A percentile compares a stretch with the other conserved stretches of the same genome.
phyloP scores from a whole-genome alignment of 2,113 vertebrate species.

The Stictonetta naevosa region DNA sequence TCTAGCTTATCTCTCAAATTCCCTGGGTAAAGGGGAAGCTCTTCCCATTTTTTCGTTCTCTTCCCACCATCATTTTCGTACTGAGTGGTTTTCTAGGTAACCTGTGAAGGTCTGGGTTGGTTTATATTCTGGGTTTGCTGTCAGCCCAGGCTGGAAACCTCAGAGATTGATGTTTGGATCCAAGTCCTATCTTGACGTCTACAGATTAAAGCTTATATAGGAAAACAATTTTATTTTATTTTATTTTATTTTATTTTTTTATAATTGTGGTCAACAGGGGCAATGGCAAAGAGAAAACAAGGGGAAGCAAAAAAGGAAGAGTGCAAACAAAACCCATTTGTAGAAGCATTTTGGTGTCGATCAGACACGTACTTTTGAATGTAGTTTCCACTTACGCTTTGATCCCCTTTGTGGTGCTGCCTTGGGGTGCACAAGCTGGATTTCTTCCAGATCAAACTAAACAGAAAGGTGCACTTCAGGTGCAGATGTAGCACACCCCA shows the following conservation, averaged over 20 bases:
- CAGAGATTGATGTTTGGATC: not conserved
- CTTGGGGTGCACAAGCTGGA: not conserved
- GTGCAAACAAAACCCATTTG: not conserved
- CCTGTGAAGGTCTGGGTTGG: not conserved
- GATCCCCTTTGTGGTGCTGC: not conserved
- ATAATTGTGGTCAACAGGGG: too few species aligned
- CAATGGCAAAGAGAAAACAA: not conserved
- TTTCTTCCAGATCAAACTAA: not conserved
- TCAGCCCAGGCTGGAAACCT: not conserved
- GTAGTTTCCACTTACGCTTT: not conserved
- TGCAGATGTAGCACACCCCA: accelerated
- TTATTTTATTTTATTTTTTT: too few species aligned
- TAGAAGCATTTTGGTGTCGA: not conserved
- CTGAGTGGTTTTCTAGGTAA: not conserved
- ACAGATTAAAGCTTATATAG: not conserved
- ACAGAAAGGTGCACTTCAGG: not conserved
- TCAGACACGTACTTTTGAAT: accelerated
- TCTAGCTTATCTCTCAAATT: not conserved
- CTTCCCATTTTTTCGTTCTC: too few species aligned
- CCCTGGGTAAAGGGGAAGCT: not conserved
- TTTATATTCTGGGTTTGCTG: not conserved
- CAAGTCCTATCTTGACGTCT: not conserved
- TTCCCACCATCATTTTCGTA: not conserved
- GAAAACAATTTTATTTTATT: not conserved
- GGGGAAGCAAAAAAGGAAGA: not conserved